Base-by-base conservation (phyloP, 92 coral and sea anemone species). In the Anthopleura xanthogrammica region DNA sequence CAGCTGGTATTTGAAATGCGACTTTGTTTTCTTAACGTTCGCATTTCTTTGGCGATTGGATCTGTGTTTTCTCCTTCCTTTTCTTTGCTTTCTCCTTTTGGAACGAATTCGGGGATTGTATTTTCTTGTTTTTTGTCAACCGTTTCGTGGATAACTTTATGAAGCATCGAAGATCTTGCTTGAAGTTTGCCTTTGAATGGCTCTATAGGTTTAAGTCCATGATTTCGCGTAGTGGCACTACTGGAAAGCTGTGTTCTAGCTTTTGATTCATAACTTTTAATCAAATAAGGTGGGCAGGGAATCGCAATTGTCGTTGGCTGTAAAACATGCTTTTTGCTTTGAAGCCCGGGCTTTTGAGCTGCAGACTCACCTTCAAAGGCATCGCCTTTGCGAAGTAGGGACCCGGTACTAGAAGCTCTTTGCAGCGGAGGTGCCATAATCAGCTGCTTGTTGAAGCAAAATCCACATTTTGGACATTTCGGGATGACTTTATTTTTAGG, bases 391-490 rank as follows among this genome's bases (percentile, higher is more conserved):
- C 95, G 92, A 12, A 90, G 86, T 10, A 97, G 79, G 8, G 98
- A 89, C 0, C 98, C 99, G 1, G 98, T 93, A 36, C 99, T 97
- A 3, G 95, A 94, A 2, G 99, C 93, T 24, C 95, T 88, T 62
- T 87, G 92, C 13, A 97, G 83, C 4, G 94, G 86, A 12, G 97
- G 93, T 41, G 95, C 83, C 16, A 86, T 86, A 8, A 75, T 29
- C 60, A 79, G 60, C 46, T 57, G 78, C 40, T 88, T 84, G 24
- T 86, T 89, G 76, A 83, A 52, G 39, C 75, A 54, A 75, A 94
- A 87, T 12, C 97, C 98, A 79, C 99, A 97, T 64, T 94, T 97
- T 8, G 97, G 94, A 41, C 99, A 97, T 71, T 92, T 92, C 0
- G 90, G 80, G 0, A 72, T 48, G 39, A 77, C 64, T 22, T 89